Evolutionary conservation across 2,797 vertebrate species (phyloP), one percentile per base, ranked within the genome.

Genomic region (Myripristis murdjan): DNA sequence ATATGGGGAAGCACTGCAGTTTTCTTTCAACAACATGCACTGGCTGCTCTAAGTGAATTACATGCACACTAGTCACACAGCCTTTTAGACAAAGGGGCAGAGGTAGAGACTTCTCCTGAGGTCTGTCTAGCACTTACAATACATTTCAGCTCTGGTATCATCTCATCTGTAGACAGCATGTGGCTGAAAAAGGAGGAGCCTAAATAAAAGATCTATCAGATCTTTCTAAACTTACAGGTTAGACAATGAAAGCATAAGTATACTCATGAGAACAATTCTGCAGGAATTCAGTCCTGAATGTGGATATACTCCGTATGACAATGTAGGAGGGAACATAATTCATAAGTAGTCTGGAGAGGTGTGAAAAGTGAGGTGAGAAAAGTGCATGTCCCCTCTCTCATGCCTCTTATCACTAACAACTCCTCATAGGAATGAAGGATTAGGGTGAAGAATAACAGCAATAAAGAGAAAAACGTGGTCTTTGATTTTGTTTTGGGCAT

Each of bases 21-120:
- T 16, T 43, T 5, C 41, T 16, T 15, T 43, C n/a, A 43, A 43
- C 41, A 43, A 43, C 14, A 43, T 43, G 14, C 16, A 15, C 15
- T 43, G 14, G 4, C 16, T 16, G 9, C 9, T 43, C 16, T 16
- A 43, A 37, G 23, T 56, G 20, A 81, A 28, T 39, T 39, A 16
- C 41, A 43, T 43, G 43, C 49, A 58, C 24, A 48, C 54, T 64
- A 75, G 75, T 67, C 75, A 80, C 60, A 68, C 28, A 58, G 14
- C 6, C n/a, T 43, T 35, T 35, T 59, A 51, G 52, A 31, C 59
- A 44, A 67, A 18, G 37, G 48, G 43, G 75, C 43, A 51, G 73
- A 68, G 71, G 77, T 59, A 79, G 57, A 82, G 68, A 77, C 74
- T 79, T 81, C 69, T 79, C 79, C 83, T 64, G 66, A 84, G 79